Percentiles rank a stretch among this genome's conserved stretches.
Evolutionary conservation across 2,797 vertebrate species (phyloP).

Genomic region (Simalia tracyae): DNA sequence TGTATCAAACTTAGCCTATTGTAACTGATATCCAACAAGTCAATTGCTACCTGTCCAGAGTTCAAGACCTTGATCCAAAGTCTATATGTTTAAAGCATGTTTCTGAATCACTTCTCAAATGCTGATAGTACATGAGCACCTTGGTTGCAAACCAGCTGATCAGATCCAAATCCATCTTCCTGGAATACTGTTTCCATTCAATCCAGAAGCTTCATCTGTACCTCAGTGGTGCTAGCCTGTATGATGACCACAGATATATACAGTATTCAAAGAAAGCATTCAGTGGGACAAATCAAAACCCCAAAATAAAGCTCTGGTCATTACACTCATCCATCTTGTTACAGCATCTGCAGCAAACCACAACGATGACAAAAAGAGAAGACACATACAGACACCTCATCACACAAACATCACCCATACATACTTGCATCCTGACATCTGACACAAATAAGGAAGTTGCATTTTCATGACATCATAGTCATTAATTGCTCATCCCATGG

Average conservation of each 20-base stretch:
- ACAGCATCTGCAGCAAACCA: too few species aligned
- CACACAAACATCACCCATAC: too few species aligned
- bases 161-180: conserved; percentile 80
- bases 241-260: conserved; percentile 71
- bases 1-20: conserved; percentile 85
- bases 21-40: conserved; percentile 86
- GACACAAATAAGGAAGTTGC: too few species aligned
- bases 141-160: conserved; percentile 78
- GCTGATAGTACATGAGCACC: conserved; percentile 75
- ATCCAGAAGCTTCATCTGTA: conserved; percentile 84
- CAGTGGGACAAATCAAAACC: conserved; percentile 78
- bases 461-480: too few species aligned
- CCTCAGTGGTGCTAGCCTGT: conserved; percentile 74
- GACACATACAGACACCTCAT: too few species aligned
- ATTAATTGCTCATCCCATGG: too few species aligned
- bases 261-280: conserved; percentile 79
- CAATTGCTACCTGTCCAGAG: conserved; percentile 81
- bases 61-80: conserved; percentile 82
- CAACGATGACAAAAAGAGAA: too few species aligned
- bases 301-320: conserved; percentile 86
- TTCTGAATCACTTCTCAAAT: conserved; percentile 77
- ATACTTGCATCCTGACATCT: too few species aligned
- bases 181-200: conserved; percentile 83
- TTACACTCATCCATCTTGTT: conserved; percentile 83
- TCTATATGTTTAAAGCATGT: conserved; percentile 81